Conservation (phyloP, 2,888 invertebrate species). For the Lasioglossum leucozonium region DNA sequence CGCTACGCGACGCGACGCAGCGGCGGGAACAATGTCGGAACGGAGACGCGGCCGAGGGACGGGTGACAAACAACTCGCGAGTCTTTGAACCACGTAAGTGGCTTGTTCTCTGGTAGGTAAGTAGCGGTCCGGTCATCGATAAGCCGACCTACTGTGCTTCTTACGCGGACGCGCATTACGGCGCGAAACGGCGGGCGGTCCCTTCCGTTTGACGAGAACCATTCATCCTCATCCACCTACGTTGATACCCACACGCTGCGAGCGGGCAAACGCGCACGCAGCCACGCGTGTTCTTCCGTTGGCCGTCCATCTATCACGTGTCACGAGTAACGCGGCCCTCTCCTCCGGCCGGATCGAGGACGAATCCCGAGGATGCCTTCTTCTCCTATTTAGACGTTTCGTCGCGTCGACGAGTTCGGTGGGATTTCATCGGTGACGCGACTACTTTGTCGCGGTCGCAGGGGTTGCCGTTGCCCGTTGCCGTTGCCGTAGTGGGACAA, state of each 20-base stretch:
- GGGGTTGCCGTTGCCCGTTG: background rate
- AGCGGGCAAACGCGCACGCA: slow-evolving; percentile 67
- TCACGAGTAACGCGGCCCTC: slow-evolving; percentile 76
- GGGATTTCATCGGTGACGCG: background rate
- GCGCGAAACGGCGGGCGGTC: slow-evolving; percentile 83
- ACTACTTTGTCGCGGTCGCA: background rate
- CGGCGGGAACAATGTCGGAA: background rate
- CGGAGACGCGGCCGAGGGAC: slow-evolving; percentile 20
- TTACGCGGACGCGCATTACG: slow-evolving; percentile 81
- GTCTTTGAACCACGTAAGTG: slow-evolving; percentile 71
- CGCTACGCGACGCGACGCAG: background rate
- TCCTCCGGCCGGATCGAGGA: slow-evolving; percentile 56
- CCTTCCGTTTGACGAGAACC: slow-evolving; percentile 84
- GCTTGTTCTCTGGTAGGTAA: slow-evolving; percentile 78
- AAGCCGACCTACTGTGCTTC: slow-evolving; percentile 77
- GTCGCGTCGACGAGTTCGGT: background rate
- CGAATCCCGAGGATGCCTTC: slow-evolving; percentile 35
- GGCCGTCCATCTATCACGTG: slow-evolving; percentile 81
- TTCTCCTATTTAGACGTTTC: background rate
- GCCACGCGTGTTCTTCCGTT: slow-evolving; percentile 77
- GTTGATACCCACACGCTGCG: slow-evolving; percentile 75
- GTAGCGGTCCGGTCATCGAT: slow-evolving; percentile 82
- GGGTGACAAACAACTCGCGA: slow-evolving; percentile 47
- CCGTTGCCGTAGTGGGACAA: background rate
- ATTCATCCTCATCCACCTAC: slow-evolving; percentile 85